Evolutionary conservation across 2,113 vertebrate genomes (phyloP), one percentile per base, ranked within the genome.

Genomic region (Calidris pygmaea): DNA sequence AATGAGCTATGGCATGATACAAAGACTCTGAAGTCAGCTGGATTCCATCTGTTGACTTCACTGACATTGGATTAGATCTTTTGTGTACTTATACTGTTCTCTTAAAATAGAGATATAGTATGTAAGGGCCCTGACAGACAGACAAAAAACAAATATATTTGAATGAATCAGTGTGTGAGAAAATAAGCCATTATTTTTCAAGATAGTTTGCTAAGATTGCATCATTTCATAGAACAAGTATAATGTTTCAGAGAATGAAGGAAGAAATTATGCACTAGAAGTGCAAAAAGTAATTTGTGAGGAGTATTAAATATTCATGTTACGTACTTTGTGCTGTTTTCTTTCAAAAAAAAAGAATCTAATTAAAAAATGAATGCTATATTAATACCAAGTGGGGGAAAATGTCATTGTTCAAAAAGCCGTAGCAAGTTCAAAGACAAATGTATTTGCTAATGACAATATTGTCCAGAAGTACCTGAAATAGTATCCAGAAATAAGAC

Each of bases 241-340:
- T 59, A 48, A 73, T 53, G 14, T 74, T 93, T 87, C 47, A 85
- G 21, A 84, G n/a, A 22, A 60, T 39, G 5, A 86, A 10, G 19
- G 22, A 89, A 68, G 34, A 90, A 86, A 68, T 26, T 60, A 18
- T 45, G 8, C 9, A 76, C 12, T 53, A 80, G 60, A 77, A 26
- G 15, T 78, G 19, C 3, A 53, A 21, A 52, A 84, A 63, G 29
- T 41, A 62, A 55, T 17, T 85, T 58, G 1, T 39, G 14, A 78
- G 7, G 14, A 63, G 16, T 53, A 71, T 41, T 63, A 58, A 62
- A 81, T 81, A 59, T 55, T 72, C 5, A 43, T 67, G n/a, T 34
- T 55, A 39, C 0, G 0, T 29, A 37, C 3, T 41, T 66, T 1
- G 0, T 23, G 30, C 3, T 75, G 14, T 34, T 87, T 87, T 74